Evolutionary conservation across 2,888 invertebrate species (phyloP), one percentile per base, ranked within the genome.

Genomic region (Caenorhabditis zanzibari): DNA sequence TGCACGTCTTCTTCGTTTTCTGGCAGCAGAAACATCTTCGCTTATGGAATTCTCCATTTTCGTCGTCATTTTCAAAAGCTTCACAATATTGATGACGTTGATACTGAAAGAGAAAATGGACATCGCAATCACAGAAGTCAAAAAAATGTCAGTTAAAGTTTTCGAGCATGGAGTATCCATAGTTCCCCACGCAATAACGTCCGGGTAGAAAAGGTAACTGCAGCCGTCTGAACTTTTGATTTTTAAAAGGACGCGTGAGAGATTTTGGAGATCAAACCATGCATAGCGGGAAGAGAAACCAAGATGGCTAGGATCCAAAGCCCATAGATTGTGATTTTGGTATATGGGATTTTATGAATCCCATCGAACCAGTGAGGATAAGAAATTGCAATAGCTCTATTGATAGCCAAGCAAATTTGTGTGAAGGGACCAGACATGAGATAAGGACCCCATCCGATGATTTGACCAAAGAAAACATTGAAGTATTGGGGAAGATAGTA

Each of bases 361-460:
- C 41, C 41, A 38, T 66, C 61, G 24, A 80, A 80, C 41, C 52
- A 73, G 16, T 80, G 68, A 0, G 80, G 80, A 26, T 26, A 68
- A n/a, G 59, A 66, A 16, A 80, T 73, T 22, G 80, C 80, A 0
- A 80, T 59, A 5, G 73, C 24, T n/a, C 80, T 47, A 44, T 80
- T 80, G 0, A 80, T 16, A 6, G 80, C 73, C 0, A 80, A 28
- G 12, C 73, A 73, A 16, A 80, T 68, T 52, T 80, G 80, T 14
- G 80, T 80, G 14, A 80, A 80, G 10, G 80, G 80, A 7, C 80
- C 80, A 1, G 80, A 80, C 61, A 80, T 80, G 2, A 80, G 49
- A 52, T 80, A 80, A 12, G 80, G 80, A 1, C 66, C 80, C 80
- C 80, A 80, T 5, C 80, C 80, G 38, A 80, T 68, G 28, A 80